Conservation (phyloP, 92 coral and sea anemone species). For the Palythoa grandiflora region DNA sequence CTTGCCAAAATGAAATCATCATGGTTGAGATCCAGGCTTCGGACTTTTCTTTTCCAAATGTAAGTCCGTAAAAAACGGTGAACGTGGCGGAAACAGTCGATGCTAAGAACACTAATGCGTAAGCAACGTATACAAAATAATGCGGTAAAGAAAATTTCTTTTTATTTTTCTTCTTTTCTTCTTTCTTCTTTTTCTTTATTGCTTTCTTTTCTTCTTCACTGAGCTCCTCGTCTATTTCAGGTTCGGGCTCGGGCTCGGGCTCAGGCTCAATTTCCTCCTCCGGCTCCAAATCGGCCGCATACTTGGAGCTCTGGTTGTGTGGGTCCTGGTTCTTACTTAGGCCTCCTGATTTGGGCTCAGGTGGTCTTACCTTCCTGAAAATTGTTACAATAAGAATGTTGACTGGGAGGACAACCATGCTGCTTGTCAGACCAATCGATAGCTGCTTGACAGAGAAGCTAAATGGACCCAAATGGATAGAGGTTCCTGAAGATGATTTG, state of each 20-base stretch:
- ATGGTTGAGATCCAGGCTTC: constrained; percentile 96
- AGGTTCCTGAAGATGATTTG: constrained; percentile 87
- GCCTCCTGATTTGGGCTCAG: constrained; percentile 56
- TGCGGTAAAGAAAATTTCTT: constrained; percentile 78
- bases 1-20: constrained; percentile 99
- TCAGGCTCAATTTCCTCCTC: constrained; percentile 42
- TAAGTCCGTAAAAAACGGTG: constrained; percentile 92
- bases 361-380: constrained; percentile 90
- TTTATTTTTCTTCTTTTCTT: constrained; percentile 71
- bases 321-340: constrained; percentile 75
- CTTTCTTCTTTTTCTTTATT: constrained; percentile 49
- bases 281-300: constrained; percentile 55
- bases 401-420: constrained; percentile 92
- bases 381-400: constrained; percentile 87
- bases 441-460: constrained; percentile 93
- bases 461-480: constrained; percentile 91
- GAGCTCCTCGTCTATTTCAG: constrained; percentile 59
- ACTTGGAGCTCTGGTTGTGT: constrained; percentile 69
- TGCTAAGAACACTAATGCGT: constrained; percentile 77
- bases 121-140: constrained; percentile 81
- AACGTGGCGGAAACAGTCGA: constrained; percentile 90
- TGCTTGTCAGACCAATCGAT: constrained; percentile 93
- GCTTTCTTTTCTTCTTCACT: constrained; percentile 57
- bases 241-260: constrained; percentile 51
- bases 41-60: constrained; percentile 95